Conservation (phyloP, 2,113 vertebrate genomes). For the Sylvilagus bachmani region DNA sequence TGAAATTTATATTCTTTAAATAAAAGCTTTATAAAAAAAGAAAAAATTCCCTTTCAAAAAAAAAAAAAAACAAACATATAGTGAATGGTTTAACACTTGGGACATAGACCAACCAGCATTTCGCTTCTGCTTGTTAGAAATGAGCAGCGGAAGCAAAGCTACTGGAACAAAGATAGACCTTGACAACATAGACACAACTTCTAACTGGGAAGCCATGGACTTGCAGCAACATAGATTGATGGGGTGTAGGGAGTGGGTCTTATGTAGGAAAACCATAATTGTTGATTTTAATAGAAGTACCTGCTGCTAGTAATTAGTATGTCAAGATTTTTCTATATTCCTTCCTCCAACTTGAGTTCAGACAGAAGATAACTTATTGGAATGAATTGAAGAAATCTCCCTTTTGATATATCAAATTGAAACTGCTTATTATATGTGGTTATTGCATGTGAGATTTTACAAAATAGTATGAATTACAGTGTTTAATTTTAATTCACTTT, state of each 20-base stretch:
- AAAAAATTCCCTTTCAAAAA: too few relatives aligned
- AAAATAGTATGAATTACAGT: conserved; percentile 89
- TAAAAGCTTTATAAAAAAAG: too few relatives aligned
- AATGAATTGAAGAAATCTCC: conserved; percentile 89
- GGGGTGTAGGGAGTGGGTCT: conserved; percentile 81
- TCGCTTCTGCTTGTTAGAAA: conserved; percentile 89
- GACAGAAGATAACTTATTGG: conserved; percentile 87
- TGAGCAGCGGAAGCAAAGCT: conserved; percentile 87
- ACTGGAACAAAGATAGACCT: conserved; percentile 89
- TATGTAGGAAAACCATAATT: conserved; percentile 89
- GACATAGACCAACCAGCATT: conserved; percentile 89
- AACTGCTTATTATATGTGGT: conserved; percentile 89
- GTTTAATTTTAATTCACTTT: conserved; percentile 90
- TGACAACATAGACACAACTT: conserved; percentile 91
- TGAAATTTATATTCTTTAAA: too few relatives aligned
- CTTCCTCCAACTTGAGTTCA: conserved; percentile 83
- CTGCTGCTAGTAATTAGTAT: conserved; percentile 90
- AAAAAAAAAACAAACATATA: too few relatives aligned
- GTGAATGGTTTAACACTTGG: conserved; percentile 90
- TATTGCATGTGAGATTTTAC: conserved; percentile 88
- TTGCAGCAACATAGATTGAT: conserved; percentile 88
- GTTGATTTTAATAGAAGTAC: conserved; percentile 90
- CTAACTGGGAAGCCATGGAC: conserved; percentile 90
- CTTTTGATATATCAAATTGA: conserved; percentile 89
- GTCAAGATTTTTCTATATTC: conserved; percentile 89